These are phyloP conservation scores for Sterrhoptilus dennistouni DNA, from an alignment of 2,113 vertebrate genomes.

Conservation along the genomic window DNA sequence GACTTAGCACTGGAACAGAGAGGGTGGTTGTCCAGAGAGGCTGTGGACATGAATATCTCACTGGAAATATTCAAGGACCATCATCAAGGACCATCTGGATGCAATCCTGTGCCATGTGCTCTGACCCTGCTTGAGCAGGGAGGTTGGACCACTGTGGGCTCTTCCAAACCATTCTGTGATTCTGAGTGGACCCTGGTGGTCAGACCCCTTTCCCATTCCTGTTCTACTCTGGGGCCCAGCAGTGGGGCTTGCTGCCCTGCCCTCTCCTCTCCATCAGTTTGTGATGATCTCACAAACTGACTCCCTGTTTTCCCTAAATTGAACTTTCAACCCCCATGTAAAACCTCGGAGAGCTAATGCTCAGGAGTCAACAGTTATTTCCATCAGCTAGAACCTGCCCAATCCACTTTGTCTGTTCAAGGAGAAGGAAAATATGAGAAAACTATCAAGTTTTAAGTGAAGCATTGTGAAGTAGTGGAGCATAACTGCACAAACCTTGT, in stretches of 20 bases:
- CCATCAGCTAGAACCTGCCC: background rate
- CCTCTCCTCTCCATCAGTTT: background rate
- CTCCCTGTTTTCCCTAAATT: background rate
- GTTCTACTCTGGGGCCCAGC: background rate
- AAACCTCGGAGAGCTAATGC: background rate
- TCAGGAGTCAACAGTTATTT: slow-evolving; percentile 7
- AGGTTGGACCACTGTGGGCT: background rate
- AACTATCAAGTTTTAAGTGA: slow-evolving; percentile 54
- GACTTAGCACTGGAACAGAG: background rate
- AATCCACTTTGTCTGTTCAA: slow-evolving; percentile 1
- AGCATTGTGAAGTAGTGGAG: slow-evolving; percentile 2
- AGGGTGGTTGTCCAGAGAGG: background rate
- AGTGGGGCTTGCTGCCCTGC: background rate
- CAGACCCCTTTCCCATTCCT: background rate
- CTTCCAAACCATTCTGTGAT: background rate
- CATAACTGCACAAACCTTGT: slow-evolving; percentile 58
- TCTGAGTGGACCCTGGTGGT: background rate
- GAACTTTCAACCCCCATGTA: background rate
- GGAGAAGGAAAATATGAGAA: slow-evolving; percentile 61
- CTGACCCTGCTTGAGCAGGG: background rate
- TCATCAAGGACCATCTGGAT: background rate
- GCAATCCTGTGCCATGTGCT: background rate
- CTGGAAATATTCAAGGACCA: background rate
- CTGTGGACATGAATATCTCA: background rate
- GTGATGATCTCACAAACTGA: background rate